Percentiles rank a stretch among this genome's conserved stretches.
These are phyloP conservation scores for Pongo abelii DNA, from an alignment of 2,113 vertebrate genomes.

Conservation along the genomic window DNA sequence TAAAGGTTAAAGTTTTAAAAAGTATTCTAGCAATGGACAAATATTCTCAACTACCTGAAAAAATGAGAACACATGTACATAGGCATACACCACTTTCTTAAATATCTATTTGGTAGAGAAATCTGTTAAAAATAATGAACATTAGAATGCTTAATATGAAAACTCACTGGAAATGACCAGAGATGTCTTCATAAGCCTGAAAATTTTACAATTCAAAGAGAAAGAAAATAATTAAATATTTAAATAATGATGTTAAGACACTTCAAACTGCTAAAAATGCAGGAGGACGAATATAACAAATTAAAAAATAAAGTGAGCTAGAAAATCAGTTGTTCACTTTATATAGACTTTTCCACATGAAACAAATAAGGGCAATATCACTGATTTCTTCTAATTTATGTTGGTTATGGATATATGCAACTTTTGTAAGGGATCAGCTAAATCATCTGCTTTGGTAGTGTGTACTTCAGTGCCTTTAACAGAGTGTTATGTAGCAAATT, in stretches of 20 bases:
- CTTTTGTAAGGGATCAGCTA: background rate
- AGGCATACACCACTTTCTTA: background rate
- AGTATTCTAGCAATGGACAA: background rate
- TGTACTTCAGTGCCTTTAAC: conserved; percentile 47
- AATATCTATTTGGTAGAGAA: background rate
- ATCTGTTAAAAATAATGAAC: background rate
- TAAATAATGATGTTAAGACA: background rate
- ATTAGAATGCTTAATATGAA: background rate
- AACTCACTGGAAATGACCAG: background rate
- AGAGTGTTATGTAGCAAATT: conserved; percentile 22
- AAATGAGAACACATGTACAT: background rate
- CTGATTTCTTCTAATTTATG: background rate
- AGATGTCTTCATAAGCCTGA: background rate
- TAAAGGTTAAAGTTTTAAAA: background rate
- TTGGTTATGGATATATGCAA: background rate
- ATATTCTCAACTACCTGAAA: background rate
- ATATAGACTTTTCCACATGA: background rate
- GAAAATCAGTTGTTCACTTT: background rate
- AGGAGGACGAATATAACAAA: background rate
- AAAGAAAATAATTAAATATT: background rate
- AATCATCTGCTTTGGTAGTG: background rate
- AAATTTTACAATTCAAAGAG: background rate
- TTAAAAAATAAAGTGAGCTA: background rate
- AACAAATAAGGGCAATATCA: background rate
- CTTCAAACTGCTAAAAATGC: background rate